phyloP scores from a whole-genome alignment of 2,113 vertebrate species.

The Ploceus nigricollis region DNA sequence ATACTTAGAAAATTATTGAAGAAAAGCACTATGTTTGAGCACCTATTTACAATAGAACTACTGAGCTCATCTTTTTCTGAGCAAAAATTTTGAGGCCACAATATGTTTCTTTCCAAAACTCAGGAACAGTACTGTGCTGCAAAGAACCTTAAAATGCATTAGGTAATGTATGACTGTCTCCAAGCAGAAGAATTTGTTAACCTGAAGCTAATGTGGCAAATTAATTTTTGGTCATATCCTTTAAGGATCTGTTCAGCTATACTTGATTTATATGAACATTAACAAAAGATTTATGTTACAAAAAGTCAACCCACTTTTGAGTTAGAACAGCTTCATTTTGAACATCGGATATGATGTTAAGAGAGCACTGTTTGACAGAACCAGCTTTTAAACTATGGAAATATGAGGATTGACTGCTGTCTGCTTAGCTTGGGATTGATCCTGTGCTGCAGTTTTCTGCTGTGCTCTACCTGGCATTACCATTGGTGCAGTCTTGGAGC shows the following conservation, averaged over 20 bases:
- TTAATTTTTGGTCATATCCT: constrained; percentile 67
- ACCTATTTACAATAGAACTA: background rate
- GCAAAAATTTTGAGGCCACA: background rate
- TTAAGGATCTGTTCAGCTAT: constrained; percentile 51
- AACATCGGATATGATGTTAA: background rate
- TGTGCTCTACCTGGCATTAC: background rate
- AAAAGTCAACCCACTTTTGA: constrained; percentile 52
- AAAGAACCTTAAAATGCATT: constrained; percentile 34
- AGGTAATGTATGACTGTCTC: constrained; percentile 55
- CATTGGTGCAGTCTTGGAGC: background rate
- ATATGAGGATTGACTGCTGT: background rate
- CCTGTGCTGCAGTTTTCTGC: background rate
- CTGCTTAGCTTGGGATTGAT: background rate
- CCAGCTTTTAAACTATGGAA: background rate
- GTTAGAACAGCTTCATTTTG: constrained; percentile 43
- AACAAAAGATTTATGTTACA: constrained; percentile 63
- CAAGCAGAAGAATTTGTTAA: constrained; percentile 65
- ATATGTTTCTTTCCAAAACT: background rate
- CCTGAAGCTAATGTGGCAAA: constrained; percentile 63
- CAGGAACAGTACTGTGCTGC: background rate
- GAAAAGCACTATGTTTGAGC: background rate
- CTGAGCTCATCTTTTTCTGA: background rate
- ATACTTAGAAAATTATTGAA: background rate
- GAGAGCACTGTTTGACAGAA: background rate
- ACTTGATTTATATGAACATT: constrained; percentile 66